phyloP scores from a whole-genome alignment of 2,888 invertebrate genomes.

The Uropetala carovei region DNA sequence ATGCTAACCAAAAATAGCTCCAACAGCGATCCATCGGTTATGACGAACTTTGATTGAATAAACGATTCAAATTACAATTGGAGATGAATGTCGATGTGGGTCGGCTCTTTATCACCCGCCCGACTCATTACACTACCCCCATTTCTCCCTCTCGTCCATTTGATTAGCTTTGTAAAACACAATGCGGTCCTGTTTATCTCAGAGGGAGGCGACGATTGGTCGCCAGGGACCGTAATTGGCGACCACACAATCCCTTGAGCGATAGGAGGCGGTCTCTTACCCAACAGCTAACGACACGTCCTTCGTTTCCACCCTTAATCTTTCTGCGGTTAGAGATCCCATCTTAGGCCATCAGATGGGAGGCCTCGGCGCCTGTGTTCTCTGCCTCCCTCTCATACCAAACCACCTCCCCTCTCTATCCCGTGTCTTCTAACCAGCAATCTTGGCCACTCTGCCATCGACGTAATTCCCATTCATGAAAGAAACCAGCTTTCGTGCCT shows the following conservation, averaged over 20 bases:
- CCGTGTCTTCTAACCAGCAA: constrained; percentile 22
- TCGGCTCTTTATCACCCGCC: background rate
- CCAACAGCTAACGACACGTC: background rate
- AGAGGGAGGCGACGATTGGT: constrained; percentile 32
- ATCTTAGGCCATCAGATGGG: constrained; percentile 45
- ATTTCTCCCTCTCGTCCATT: constrained; percentile 5
- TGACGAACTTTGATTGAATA: constrained; percentile 27
- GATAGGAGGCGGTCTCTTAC: background rate
- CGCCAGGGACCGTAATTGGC: constrained; percentile 34
- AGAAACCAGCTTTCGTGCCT: constrained; percentile 34
- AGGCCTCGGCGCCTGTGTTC: constrained; percentile 25
- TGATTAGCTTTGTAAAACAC: constrained; percentile 57
- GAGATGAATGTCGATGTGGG: background rate
- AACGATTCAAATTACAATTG: background rate
- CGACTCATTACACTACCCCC: background rate
- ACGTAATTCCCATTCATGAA: constrained; percentile 59
- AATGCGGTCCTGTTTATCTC: constrained; percentile 46
- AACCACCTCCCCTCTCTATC: background rate
- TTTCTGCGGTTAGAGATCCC: constrained; percentile 53
- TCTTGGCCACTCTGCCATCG: constrained; percentile 34
- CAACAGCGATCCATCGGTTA: background rate
- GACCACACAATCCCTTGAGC: constrained; percentile 3
- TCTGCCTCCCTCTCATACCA: background rate
- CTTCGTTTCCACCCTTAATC: constrained; percentile 38
- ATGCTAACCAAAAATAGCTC: background rate